Evolutionary conservation across 2,797 vertebrate species (phyloP), one percentile per base, ranked within the genome.

Genomic region (Brotula barbata): DNA sequence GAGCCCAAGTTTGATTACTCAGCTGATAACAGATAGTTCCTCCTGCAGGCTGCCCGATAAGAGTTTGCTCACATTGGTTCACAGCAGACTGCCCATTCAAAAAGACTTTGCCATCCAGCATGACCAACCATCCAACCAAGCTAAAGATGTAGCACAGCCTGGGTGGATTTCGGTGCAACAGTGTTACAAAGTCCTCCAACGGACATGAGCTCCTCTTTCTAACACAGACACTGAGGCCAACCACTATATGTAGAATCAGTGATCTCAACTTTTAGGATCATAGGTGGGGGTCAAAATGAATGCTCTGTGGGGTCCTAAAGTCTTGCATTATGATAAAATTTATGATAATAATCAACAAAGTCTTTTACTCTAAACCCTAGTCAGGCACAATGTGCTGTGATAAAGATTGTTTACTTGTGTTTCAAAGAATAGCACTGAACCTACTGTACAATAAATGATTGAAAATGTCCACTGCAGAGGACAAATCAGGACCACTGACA

Each of bases 41-140:
- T 89, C 66, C 87, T 87, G 88, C 76, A 65, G 62, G 22, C 49
- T 57, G 61, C 40, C 80, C 77, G 88, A 90, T 88, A 90, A 88
- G 70, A 73, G 83, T 83, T 90, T 88, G 85, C 68, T 52, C 31
- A 25, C 33, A 67, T 77, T 68, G 78, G 65, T 62, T 75, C 74
- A 52, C 21, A 56, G 66, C 28, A 71, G 73, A 63, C 37, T 16
- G 43, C 12, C 53, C 71, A 67, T 62, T 58, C 68, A 40, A 48
- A 54, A 60, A 74, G 44, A 63, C 74, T 64, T 58, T 25, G 40
- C 52, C 31, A 1, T 13, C 2, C 16, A n/a, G 17, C 52, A 54
- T 19, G 2, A 45, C 15, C 20, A 61, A 50, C 49, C 46, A 23
- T n/a, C 23, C 5, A 6, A 59, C 54, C 16, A 64, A 36, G 37